phyloP scores from a whole-genome alignment of 2,113 vertebrate species.

The Ciconia maguari region DNA sequence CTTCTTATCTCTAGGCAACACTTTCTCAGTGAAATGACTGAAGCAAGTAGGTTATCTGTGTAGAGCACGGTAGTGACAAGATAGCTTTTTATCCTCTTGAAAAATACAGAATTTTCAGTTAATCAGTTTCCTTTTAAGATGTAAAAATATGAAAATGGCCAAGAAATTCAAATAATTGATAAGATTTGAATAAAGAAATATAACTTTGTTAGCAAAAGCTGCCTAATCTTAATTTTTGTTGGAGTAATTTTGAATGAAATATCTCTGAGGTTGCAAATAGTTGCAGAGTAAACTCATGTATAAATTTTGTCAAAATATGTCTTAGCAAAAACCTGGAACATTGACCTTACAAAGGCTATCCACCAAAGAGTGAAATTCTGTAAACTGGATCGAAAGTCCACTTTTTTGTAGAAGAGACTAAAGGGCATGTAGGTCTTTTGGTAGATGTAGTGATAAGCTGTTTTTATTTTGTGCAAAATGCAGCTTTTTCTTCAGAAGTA shows the following conservation, averaged over 20 bases:
- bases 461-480: not conserved
- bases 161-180: not conserved
- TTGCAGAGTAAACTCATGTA: not conserved
- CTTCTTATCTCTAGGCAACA: not conserved
- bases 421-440: not conserved
- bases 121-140: not conserved
- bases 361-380: not conserved
- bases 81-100: not conserved
- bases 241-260: not conserved
- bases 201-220: not conserved
- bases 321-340: not conserved
- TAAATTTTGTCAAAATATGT: not conserved
- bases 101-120: not conserved
- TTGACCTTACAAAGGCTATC: not conserved
- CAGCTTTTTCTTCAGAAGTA: not conserved
- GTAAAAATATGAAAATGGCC: not conserved
- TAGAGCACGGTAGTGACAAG: not conserved
- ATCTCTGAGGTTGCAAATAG: not conserved
- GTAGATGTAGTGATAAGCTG: not conserved
- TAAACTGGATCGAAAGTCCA: not conserved
- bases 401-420: not conserved
- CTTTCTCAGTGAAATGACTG: not conserved
- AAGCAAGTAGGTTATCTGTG: not conserved
- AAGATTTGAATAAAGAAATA: not conserved
- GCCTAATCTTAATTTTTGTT: not conserved